Percentiles rank a stretch among this genome's conserved stretches.
These are phyloP conservation scores for Botia kubotai DNA, from an alignment of 2,797 vertebrate species.

Conservation along the genomic window DNA sequence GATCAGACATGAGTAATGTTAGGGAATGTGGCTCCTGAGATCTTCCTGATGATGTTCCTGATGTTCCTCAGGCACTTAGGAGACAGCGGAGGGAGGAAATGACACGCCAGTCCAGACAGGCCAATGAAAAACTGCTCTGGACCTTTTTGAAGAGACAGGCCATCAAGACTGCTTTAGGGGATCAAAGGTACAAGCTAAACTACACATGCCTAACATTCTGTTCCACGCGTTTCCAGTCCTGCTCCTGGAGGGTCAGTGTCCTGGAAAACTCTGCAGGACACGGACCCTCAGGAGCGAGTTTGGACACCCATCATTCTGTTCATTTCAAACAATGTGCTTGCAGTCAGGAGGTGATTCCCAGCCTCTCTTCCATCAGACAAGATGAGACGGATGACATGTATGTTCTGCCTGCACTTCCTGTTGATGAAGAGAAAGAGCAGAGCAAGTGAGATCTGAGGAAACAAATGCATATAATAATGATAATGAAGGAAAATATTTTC, in stretches of 20 bases:
- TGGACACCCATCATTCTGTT: no score
- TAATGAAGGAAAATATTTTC: not conserved
- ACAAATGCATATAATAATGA: not conserved
- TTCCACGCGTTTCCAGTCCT: no score
- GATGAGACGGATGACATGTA: slow-evolving; percentile 89
- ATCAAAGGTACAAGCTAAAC: slow-evolving; percentile 68
- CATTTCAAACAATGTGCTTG: not conserved
- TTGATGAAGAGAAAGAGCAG: slow-evolving; percentile 78
- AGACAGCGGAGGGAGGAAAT: slow-evolving; percentile 90
- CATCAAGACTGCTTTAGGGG: slow-evolving; percentile 87
- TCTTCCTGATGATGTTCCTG: not conserved
- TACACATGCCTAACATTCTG: not conserved
- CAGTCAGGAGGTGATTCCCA: slow-evolving; percentile 86
- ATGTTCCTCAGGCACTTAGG: slow-evolving; percentile 81
- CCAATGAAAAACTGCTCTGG: slow-evolving; percentile 90
- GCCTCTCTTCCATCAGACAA: slow-evolving; percentile 84
- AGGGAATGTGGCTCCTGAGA: not conserved
- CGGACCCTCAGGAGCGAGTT: no score
- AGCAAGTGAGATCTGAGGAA: slow-evolving; percentile 78
- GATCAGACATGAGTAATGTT: not conserved
- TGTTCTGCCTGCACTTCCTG: slow-evolving; percentile 84
- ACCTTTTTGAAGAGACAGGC: slow-evolving; percentile 93
- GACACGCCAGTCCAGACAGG: slow-evolving; percentile 84
- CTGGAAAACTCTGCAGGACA: no score
- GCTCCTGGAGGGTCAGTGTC: no score